Conservation (phyloP, 2,113 vertebrate genomes). For the Trinectes maculatus region DNA sequence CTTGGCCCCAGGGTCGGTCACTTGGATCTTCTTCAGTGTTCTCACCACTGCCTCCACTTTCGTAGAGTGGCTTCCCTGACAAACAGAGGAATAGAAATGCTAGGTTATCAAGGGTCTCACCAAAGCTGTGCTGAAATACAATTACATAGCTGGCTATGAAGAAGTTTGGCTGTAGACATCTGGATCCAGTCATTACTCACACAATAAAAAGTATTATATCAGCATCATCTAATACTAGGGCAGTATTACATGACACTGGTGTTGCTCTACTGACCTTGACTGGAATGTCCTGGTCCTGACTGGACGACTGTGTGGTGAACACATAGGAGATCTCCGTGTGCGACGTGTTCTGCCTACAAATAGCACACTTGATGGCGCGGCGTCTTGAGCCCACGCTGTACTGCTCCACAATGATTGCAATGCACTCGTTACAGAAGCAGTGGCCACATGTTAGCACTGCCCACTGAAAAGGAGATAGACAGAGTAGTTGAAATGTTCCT, state of each 20-base stretch:
- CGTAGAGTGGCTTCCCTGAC: slow-evolving; percentile 97
- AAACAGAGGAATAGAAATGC: background rate
- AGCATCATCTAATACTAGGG: too few species aligned
- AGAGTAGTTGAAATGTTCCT: too few species aligned
- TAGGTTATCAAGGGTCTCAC: background rate
- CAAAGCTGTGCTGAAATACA: background rate
- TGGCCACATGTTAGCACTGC: slow-evolving; percentile 96
- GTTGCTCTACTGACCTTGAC: slow-evolving; percentile 84
- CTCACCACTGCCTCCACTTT: slow-evolving; percentile 98
- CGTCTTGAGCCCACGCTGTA: slow-evolving; percentile 92
- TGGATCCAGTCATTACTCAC: too few species aligned
- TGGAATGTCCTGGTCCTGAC: slow-evolving; percentile 91
- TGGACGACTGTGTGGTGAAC: slow-evolving; percentile 90
- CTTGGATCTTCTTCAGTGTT: slow-evolving; percentile 94
- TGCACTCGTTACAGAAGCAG: slow-evolving; percentile 97
- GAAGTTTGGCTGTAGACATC: too few species aligned
- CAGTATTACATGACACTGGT: background rate
- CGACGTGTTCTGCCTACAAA: slow-evolving; percentile 95
- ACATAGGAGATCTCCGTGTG: slow-evolving; percentile 98
- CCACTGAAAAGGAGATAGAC: slow-evolving; percentile 83
- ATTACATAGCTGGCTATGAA: too few species aligned
- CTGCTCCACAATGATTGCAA: slow-evolving; percentile 95
- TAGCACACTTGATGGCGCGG: slow-evolving; percentile 94
- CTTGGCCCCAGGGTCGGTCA: slow-evolving; percentile 90
- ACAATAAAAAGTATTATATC: background rate